A percentile compares a stretch with the other conserved stretches of the same genome.
Conservation (phyloP, 2,113 vertebrate species). For the Clarias macrocephalus region DNA sequence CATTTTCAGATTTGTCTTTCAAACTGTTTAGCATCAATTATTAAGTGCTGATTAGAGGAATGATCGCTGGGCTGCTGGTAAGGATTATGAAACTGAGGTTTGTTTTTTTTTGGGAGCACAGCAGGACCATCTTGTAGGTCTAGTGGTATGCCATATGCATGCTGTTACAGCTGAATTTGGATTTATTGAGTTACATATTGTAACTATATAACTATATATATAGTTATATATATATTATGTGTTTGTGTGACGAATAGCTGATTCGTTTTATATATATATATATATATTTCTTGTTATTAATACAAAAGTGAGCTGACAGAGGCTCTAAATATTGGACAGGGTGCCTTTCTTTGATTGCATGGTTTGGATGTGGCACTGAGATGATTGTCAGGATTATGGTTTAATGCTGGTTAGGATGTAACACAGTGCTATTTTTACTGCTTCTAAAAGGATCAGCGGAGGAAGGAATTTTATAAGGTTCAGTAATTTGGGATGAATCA, state of each 20-base stretch:
- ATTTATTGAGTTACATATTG: not conserved
- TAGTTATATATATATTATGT: no score
- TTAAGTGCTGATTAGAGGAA: conserved; percentile 12
- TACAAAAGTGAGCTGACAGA: not conserved
- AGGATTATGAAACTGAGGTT: conserved; percentile 16
- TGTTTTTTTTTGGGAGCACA: conserved; percentile 30
- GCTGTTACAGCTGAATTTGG: conserved; percentile 7
- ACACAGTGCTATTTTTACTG: not conserved
- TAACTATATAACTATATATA: not conserved
- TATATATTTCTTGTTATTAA: not conserved
- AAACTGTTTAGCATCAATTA: conserved; percentile 11
- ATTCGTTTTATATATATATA: no score
- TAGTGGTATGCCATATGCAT: conserved; percentile 19
- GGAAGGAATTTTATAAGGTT: conserved; percentile 11
- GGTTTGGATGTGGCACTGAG: not conserved
- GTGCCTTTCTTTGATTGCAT: not conserved
- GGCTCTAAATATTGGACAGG: not conserved
- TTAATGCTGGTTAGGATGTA: not conserved
- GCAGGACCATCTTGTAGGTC: conserved; percentile 37
- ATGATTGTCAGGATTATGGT: not conserved
- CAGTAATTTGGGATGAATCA: conserved; percentile 4
- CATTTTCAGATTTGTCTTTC: not conserved
- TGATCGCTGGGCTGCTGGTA: not conserved
- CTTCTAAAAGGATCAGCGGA: not conserved
- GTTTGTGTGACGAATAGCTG: no score